Evolutionary conservation across 2,113 vertebrate genomes (phyloP).

Genomic region (Tyto alba): DNA sequence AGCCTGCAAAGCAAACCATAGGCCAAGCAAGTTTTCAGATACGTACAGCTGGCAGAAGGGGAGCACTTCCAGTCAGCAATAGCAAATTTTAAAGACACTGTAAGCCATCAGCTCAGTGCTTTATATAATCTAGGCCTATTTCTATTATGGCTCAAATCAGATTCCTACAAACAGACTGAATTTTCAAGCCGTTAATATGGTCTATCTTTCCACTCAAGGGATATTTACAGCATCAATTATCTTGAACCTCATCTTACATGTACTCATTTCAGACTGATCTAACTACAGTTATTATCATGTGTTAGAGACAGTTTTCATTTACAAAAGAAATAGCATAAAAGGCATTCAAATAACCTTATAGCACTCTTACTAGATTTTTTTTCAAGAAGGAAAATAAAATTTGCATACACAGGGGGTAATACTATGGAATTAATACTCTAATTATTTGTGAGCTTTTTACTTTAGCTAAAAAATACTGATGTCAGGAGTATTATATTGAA

Average conservation of each 20-base stretch:
- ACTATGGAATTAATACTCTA: background rate
- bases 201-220: background rate
- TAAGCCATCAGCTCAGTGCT: background rate
- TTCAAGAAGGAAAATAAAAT: background rate
- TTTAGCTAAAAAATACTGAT: background rate
- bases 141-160: background rate
- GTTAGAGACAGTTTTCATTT: background rate
- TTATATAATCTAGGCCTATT: background rate
- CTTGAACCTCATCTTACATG: background rate
- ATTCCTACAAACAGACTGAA: background rate
- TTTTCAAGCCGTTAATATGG: background rate
- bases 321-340: background rate
- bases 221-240: constrained; percentile 13
- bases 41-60: fast-evolving
- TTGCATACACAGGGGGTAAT: background rate
- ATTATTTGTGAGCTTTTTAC: background rate
- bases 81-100: background rate
- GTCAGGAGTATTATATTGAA: background rate
- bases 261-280: background rate
- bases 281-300: background rate
- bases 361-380: background rate
- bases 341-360: background rate
- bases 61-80: background rate
- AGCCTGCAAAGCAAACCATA: background rate
- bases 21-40: background rate